phyloP scores from a whole-genome alignment of 2,113 vertebrate species.

The Boleophthalmus pectinirostris region DNA sequence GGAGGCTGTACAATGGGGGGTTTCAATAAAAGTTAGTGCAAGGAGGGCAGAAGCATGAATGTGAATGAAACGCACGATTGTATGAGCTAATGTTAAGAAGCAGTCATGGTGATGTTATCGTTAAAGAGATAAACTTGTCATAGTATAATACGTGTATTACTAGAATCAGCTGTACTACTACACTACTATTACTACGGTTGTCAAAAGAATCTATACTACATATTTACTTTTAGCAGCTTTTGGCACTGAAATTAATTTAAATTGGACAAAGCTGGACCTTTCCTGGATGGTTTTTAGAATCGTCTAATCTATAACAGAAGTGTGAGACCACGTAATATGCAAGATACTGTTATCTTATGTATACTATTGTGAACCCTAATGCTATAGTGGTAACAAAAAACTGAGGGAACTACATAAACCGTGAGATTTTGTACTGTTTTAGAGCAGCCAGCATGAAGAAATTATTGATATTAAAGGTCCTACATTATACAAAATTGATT shows the following conservation, averaged over 20 bases:
- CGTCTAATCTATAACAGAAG: too few species aligned
- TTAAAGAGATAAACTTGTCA: neutral
- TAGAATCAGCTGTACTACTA: neutral
- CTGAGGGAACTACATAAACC: too few species aligned
- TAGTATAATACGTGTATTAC: neutral
- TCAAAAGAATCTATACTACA: neutral
- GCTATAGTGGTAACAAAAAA: too few species aligned
- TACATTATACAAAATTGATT: too few species aligned
- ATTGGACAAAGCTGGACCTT: neutral
- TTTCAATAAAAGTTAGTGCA: constrained; percentile 3
- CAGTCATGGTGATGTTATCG: neutral
- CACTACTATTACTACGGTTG: too few species aligned
- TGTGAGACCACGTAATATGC: neutral
- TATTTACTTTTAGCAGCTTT: too few species aligned
- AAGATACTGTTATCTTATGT: neutral
- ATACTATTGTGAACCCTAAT: too few species aligned
- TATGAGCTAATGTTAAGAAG: neutral
- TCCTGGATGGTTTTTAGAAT: neutral
- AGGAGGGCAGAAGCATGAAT: neutral
- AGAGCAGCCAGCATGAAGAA: too few species aligned
- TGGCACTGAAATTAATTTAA: neutral
- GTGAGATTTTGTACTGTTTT: too few species aligned
- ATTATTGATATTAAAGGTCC: too few species aligned
- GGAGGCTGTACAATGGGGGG: constrained; percentile 11
- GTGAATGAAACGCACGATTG: neutral